These are phyloP conservation scores for Mallateleia sp. DNA, from an alignment of 2,888 invertebrate genomes.

Conservation along the genomic window DNA sequence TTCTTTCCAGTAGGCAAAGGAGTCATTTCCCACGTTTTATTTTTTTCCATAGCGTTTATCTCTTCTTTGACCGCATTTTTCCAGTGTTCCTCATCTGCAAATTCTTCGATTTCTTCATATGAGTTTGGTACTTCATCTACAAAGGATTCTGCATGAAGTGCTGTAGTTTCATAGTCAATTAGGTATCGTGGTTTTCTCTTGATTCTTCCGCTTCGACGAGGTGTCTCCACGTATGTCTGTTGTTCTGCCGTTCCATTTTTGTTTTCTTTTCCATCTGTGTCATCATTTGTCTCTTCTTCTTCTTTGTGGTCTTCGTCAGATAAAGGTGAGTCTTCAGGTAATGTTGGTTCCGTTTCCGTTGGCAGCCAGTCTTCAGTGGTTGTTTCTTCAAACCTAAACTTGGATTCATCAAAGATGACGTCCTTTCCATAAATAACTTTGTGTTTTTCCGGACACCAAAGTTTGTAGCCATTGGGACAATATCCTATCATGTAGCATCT, in stretches of 20 bases:
- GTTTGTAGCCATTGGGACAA: conserved; percentile 71
- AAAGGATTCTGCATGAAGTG: conserved; percentile 40
- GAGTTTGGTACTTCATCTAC: conserved; percentile 36
- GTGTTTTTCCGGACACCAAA: conserved; percentile 76
- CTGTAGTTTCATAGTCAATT: conserved; percentile 29
- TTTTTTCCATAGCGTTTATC: too few relatives aligned
- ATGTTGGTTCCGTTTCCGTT: too few relatives aligned
- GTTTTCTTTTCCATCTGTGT: too few relatives aligned
- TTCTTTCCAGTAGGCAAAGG: too few relatives aligned
- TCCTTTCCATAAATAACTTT: conserved; percentile 73
- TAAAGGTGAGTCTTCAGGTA: too few relatives aligned
- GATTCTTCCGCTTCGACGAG: conserved; percentile 11
- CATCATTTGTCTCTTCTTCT: neutral
- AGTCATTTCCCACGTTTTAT: too few relatives aligned
- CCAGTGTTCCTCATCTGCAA: too few relatives aligned
- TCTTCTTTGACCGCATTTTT: too few relatives aligned
- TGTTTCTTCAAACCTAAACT: conserved; percentile 50
- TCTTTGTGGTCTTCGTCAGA: neutral
- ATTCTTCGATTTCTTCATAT: conserved; percentile 44
- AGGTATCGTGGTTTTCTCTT: conserved; percentile 3
- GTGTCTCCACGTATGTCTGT: too few relatives aligned
- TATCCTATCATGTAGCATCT: conserved; percentile 78
- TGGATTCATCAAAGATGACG: conserved; percentile 80
- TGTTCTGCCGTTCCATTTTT: too few relatives aligned
- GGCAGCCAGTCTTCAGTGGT: conserved; percentile 44